These are phyloP conservation scores for Platerodrilus igneus DNA, from an alignment of 2,888 invertebrate genomes.

Conservation along the genomic window DNA sequence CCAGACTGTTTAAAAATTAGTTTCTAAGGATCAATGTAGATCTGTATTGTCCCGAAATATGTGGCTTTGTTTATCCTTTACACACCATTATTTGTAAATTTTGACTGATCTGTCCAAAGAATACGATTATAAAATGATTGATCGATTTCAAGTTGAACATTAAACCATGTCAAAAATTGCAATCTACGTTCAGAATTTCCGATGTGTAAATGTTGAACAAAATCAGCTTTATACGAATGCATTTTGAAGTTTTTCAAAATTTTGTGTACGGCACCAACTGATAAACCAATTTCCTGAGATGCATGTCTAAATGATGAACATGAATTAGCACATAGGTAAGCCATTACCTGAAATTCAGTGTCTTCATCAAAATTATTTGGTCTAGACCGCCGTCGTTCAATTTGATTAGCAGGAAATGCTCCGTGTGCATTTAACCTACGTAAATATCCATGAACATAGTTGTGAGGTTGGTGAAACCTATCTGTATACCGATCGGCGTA, in stretches of 20 bases:
- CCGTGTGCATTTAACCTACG: background rate
- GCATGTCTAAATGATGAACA: background rate
- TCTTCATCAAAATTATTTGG: background rate
- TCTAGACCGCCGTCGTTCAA: background rate
- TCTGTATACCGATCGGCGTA: background rate
- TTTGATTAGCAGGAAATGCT: background rate
- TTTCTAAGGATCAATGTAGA: background rate
- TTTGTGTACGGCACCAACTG: background rate
- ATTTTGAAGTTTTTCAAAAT: background rate
- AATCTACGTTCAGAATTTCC: background rate
- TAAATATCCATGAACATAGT: background rate
- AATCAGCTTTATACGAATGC: background rate
- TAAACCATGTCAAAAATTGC: background rate
- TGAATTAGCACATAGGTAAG: background rate
- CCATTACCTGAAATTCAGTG: background rate
- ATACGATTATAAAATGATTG: background rate
- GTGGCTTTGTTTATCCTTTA: background rate
- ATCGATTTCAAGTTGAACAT: background rate
- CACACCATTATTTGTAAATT: conserved; percentile 1
- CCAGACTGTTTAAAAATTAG: conserved; percentile 1
- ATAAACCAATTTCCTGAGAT: background rate
- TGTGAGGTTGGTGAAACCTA: background rate
- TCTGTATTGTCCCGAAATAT: background rate
- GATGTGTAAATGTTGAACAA: background rate
- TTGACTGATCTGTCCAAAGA: background rate